phyloP scores from a whole-genome alignment of 2,797 vertebrate species.

The Hippopotamyrus pictus region DNA sequence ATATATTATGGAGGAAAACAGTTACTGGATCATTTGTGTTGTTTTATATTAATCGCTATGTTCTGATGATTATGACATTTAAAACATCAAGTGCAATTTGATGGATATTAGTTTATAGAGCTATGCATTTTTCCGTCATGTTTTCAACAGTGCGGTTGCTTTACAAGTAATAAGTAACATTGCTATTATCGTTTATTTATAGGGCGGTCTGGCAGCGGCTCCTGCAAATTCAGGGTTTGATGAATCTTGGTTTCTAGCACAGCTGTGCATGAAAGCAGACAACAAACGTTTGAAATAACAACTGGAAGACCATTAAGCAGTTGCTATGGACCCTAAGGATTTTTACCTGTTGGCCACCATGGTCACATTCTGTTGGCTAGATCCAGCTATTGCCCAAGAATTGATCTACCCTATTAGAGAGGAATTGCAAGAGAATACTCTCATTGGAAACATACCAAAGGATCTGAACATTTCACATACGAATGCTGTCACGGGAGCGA shows the following conservation, averaged over 20 bases:
- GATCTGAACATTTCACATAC: constrained; percentile 98
- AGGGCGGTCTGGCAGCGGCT: constrained; percentile 81
- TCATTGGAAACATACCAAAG: constrained; percentile 99
- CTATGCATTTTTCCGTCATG: neutral
- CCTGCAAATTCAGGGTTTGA: constrained; percentile 72
- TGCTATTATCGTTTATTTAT: constrained; percentile 70
- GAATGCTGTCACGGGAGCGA: constrained; percentile 85
- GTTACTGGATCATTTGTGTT: neutral
- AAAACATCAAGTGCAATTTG: neutral
- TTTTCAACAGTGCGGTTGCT: neutral
- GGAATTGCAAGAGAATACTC: constrained; percentile 96
- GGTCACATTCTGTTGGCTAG: constrained; percentile 90
- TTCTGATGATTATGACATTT: neutral
- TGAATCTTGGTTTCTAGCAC: constrained; percentile 70
- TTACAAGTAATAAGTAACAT: constrained; percentile 41
- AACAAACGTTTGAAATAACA: constrained; percentile 65
- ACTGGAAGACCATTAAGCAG: constrained; percentile 65
- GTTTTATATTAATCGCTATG: neutral
- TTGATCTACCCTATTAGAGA: constrained; percentile 98
- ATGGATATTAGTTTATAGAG: neutral
- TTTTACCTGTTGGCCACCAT: constrained; percentile 97
- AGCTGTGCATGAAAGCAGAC: constrained; percentile 61
- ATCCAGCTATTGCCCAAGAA: constrained; percentile 96
- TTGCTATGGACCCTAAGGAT: constrained; percentile 97
- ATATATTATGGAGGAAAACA: constrained; percentile 57